Evolutionary conservation across 2,113 vertebrate species (phyloP).

Genomic region (Redunca redunca): DNA sequence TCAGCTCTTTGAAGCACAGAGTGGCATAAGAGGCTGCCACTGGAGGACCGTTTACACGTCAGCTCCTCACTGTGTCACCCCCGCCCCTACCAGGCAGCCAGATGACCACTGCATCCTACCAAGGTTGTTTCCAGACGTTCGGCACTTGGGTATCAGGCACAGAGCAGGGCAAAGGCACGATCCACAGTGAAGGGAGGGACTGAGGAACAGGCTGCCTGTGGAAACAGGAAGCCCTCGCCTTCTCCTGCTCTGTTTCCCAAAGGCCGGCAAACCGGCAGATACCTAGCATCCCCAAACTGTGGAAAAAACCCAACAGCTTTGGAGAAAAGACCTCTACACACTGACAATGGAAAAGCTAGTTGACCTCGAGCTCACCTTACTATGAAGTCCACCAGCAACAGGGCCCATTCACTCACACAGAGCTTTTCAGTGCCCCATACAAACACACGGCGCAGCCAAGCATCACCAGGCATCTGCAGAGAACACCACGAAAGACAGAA

Average conservation of each 20-base stretch:
- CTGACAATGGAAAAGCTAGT: background rate
- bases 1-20: background rate
- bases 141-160: background rate
- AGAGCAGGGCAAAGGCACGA: background rate
- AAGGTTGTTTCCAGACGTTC: background rate
- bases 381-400: background rate
- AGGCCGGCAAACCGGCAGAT: background rate
- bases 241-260: background rate
- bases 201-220: background rate
- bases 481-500: background rate
- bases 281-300: background rate
- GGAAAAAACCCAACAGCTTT: background rate
- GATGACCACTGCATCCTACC: background rate
- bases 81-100: background rate
- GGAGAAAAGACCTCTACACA: background rate
- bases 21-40: background rate
- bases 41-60: background rate
- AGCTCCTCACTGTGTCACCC: background rate
- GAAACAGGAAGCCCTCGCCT: background rate
- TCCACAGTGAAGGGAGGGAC: background rate
- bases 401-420: background rate
- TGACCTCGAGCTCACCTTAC: background rate
- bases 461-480: background rate
- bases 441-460: background rate
- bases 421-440: background rate